Percentiles rank a stretch among this genome's conserved stretches.
phyloP scores from a whole-genome alignment of 2,113 vertebrate species.

The Phyllopteryx taeniolatus region DNA sequence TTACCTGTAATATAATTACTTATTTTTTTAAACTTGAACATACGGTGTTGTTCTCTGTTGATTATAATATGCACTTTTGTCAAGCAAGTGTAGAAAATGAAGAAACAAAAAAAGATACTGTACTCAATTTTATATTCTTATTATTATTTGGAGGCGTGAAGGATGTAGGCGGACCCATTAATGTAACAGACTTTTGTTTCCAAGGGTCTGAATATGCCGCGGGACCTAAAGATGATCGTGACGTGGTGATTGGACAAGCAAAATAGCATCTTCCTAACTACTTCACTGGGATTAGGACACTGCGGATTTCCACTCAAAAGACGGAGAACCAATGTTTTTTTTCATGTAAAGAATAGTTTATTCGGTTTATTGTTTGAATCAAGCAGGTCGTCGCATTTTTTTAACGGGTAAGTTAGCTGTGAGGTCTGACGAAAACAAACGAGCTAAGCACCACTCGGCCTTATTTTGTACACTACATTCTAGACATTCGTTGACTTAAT shows the following conservation, averaged over 20 bases:
- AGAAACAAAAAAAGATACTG: not conserved
- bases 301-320: accelerated
- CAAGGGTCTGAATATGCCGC: constrained; percentile 13
- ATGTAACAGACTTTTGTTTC: not conserved
- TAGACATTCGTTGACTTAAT: not conserved
- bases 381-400: not conserved
- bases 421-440: constrained; percentile 32
- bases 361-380: constrained; percentile 7
- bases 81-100: too few species aligned
- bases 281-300: not conserved
- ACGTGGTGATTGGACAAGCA: constrained; percentile 58
- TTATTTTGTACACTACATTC: not conserved
- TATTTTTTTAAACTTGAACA: too few species aligned
- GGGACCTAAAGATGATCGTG: constrained; percentile 37
- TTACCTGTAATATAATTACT: too few species aligned
- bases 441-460: constrained; percentile 23
- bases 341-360: not conserved
- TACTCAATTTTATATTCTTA: not conserved
- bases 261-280: constrained; percentile 2
- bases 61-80: too few species aligned
- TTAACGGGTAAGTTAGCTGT: constrained; percentile 41
- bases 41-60: too few species aligned
- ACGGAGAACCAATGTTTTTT: not conserved
- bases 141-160: not conserved
- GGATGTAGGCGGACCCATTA: constrained; percentile 23